Conservation (phyloP, 2,113 vertebrate genomes). For the Saiga tatarica region DNA sequence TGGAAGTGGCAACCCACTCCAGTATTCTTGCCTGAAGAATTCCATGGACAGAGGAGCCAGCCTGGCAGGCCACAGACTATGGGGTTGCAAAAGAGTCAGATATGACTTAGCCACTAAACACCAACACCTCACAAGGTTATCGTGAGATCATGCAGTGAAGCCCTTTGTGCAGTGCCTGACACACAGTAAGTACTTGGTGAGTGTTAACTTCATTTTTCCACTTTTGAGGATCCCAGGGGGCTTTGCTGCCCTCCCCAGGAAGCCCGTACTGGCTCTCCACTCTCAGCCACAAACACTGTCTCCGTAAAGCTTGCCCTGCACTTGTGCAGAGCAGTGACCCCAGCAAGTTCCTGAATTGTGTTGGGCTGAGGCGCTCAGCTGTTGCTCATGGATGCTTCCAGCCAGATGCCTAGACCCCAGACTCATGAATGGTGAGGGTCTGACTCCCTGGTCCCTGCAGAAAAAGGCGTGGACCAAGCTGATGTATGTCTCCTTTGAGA, state of each 20-base stretch:
- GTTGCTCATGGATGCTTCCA: too few species aligned
- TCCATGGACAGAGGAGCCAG: background rate
- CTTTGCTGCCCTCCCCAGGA: background rate
- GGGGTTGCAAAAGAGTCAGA: background rate
- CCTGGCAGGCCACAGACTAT: background rate
- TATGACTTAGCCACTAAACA: background rate
- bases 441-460: background rate
- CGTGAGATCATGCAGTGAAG: background rate
- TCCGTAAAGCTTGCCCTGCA: background rate
- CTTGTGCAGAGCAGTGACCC: background rate
- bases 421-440: background rate
- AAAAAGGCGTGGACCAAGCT: background rate
- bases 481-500: background rate
- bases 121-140: background rate
- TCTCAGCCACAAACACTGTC: too few species aligned
- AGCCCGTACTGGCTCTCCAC: background rate
- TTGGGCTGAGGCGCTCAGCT: background rate
- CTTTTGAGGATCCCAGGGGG: background rate
- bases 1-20: background rate
- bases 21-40: background rate
- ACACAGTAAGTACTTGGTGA: background rate
- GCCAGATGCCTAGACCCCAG: accelerated
- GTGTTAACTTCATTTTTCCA: background rate
- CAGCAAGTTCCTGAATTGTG: background rate
- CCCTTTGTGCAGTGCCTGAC: background rate